Evolutionary conservation across 2,113 vertebrate species (phyloP).

Genomic region (Chroicocephalus ridibundus): DNA sequence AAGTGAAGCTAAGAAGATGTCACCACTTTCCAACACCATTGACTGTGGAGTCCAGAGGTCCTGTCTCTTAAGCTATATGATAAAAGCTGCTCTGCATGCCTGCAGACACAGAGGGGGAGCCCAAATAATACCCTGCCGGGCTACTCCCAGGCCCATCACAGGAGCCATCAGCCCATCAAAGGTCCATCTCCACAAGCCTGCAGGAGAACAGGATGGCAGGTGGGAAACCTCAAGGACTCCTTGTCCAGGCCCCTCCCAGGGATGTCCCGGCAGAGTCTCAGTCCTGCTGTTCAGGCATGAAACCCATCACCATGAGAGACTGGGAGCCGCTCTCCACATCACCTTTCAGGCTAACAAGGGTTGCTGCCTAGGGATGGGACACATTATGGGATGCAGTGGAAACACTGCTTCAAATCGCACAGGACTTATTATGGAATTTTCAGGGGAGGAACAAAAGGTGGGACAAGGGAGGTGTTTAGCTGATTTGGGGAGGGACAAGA

Average conservation of each 20-base stretch:
- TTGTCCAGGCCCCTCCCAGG: neutral
- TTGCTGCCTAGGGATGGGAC: neutral
- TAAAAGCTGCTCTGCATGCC: neutral
- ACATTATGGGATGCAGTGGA: neutral
- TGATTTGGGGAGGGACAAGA: neutral
- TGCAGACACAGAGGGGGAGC: neutral
- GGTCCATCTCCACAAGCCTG: neutral
- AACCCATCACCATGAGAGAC: neutral
- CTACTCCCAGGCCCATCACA: neutral
- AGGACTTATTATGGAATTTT: neutral
- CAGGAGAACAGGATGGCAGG: neutral
- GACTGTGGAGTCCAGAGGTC: neutral
- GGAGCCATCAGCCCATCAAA: neutral
- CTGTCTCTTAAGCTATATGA: neutral
- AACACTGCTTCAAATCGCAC: neutral
- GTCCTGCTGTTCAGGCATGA: neutral
- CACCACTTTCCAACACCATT: neutral
- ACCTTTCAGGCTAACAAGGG: neutral
- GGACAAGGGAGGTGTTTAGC: neutral
- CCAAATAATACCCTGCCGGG: accelerated
- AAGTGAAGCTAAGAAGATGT: neutral
- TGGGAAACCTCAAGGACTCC: neutral
- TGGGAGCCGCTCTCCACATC: neutral
- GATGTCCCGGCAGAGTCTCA: neutral
- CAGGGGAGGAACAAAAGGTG: neutral